phyloP scores from a whole-genome alignment of 2,113 vertebrate species.

The Sialia sialis region DNA sequence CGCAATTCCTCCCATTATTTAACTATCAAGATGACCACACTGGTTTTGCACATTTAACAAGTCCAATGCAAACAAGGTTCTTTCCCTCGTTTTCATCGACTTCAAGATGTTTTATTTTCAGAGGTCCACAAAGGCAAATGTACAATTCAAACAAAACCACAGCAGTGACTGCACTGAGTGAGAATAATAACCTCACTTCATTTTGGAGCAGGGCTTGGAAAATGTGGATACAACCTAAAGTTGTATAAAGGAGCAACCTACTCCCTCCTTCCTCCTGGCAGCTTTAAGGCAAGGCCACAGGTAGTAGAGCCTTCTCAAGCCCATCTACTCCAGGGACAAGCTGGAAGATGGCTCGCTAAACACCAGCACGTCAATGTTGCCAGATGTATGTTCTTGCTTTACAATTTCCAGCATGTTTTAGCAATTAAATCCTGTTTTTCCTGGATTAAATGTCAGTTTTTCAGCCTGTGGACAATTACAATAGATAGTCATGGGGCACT shows the following conservation, averaged over 20 bases:
- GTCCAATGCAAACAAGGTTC: slow-evolving; percentile 35
- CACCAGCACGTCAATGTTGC: slow-evolving; percentile 37
- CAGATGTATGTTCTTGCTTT: slow-evolving; percentile 35
- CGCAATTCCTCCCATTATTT: not conserved
- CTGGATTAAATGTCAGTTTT: slow-evolving; percentile 37
- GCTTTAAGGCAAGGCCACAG: not conserved
- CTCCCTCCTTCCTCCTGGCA: not conserved
- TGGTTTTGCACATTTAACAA: not conserved
- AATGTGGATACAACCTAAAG: not conserved
- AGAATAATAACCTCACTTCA: not conserved
- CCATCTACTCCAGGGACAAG: not conserved
- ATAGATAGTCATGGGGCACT: not conserved
- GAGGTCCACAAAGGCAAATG: not conserved
- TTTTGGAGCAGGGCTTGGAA: slow-evolving; percentile 15
- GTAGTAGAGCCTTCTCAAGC: not conserved
- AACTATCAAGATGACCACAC: not conserved
- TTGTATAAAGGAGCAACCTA: not conserved
- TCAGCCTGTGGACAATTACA: slow-evolving; percentile 60
- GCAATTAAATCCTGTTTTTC: slow-evolving; percentile 61
- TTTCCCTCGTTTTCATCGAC: not conserved
- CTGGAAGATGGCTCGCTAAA: not conserved
- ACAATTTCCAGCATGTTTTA: slow-evolving; percentile 62
- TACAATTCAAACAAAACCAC: not conserved
- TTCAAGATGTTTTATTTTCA: slow-evolving; percentile 6
- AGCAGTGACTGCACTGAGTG: not conserved